Base-by-base conservation (phyloP, 2,888 invertebrate species). In the Parnassius apollo region DNA sequence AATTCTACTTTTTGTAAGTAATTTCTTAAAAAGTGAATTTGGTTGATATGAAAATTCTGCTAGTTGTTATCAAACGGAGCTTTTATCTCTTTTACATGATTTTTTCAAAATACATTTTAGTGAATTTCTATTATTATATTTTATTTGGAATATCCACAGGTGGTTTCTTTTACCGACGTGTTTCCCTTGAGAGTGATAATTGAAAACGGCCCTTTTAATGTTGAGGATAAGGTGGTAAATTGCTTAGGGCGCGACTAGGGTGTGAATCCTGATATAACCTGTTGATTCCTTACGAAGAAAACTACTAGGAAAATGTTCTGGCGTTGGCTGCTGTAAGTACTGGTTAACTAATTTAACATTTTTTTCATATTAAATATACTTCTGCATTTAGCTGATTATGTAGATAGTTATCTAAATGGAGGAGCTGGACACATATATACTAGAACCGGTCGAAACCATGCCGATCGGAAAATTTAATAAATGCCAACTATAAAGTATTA, bases 181-280 rank as follows among this genome's bases (percentile, higher is more conserved):
- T 73, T 75, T 76, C 71, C 67, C 71, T 68, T 70, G 72, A 72
- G 75, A 62, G 59, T 60, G 56, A 72, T 75, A 73, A 76, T 77
- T 78, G 78, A 77, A 90, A 80, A 81, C 78, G 77, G 72, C 68
- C 82, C 88, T 81, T 18, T 76, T 87, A 74, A 75, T 69, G 74
- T 68, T 69, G 65, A 78, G 73, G 73, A 75, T 81, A 88, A 82
- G 83, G 87, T 78, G 77, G 78, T 72, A 78, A 83, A 76, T 88
- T 78, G 82, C 73, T 79, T 77, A 77, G 71, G 71, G 68, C 68
- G 68, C 66, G 66, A 59, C 57, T 68, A 75, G 85, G 83, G 85
- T 86, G 83, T 83, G 81, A 82, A 82, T 82, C 81, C 79, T 77
- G 78, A 77, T 77, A 81, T 82, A 89, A 91, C 91, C 91, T 91